Evolutionary conservation across 2,797 vertebrate species (phyloP), one percentile per base, ranked within the genome.

Genomic region (Lerista edwardsae): DNA sequence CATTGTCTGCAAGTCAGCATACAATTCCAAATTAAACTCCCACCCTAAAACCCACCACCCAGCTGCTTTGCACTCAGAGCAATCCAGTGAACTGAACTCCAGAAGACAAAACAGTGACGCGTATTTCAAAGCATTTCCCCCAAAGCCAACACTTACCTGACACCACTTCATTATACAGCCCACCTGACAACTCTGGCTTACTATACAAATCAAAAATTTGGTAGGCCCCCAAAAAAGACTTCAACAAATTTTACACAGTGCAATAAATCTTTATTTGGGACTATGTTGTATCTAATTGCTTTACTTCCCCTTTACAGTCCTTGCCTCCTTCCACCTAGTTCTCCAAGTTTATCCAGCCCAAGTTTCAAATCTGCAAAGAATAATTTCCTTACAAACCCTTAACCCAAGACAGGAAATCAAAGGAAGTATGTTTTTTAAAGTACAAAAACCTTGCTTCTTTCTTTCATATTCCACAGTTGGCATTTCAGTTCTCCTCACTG

Each of bases 341-440:
- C 88, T 90, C 88, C 79, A 89, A 92, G 87, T 91, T 91, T n/a
- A n/a, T n/a, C n/a, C n/a, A n/a, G n/a, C n/a, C n/a, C 86, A 87
- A 91, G 23, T 17, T 25, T 77, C 57, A 62, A 10, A 25, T 14
- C 4, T 44, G 23, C n/a, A 76, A 59, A 76, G n/a, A n/a, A n/a
- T n/a, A n/a, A n/a, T n/a, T n/a, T n/a, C n/a, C n/a, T n/a, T n/a
- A n/a, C n/a, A n/a, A n/a, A 73, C 44, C 71, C 27, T 55, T 3
- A 44, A 44, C 41, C 41, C 41, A 47, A 25, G n/a, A 51, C 23
- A 74, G 14, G 17, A 44, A 74, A 74, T 14, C 41, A 74, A 29
- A 44, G n/a, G 27, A 74, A n/a, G 15, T n/a, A n/a, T n/a, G n/a
- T 25, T 51, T 74, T 74, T 17, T 12, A 29, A n/a, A n/a, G 72